Base-by-base conservation (phyloP, 2,797 vertebrate species). In the Orientallactaga sibirica region DNA sequence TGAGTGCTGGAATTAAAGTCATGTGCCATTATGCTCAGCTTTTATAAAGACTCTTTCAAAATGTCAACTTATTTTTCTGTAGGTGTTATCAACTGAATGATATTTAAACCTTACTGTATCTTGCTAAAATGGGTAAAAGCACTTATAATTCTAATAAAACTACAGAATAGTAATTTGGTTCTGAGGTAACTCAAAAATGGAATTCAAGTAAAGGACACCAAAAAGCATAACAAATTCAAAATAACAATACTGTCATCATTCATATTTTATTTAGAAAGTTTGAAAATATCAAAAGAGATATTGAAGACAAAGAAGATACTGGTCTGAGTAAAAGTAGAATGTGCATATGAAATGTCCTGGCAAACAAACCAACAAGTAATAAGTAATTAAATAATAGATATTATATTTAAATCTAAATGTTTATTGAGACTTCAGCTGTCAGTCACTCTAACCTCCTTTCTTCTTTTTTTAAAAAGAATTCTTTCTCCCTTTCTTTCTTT, bases 151-250 rank as follows among this genome's bases (percentile, higher is more conserved):
- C 58, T 76, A 82, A 7, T 91, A 71, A 87, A 92, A 87, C 91
- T 80, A 33, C 41, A 0, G 4, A 76, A 7, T 33, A 11, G 15
- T 74, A 79, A 88, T 91, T 95, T 76, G 92, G 19, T 92, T 76
- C 37, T 61, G 22, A 75, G 27, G 12, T 48, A 12, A 25, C 37
- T 74, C 18, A 64, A 37, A 43, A 48, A 81, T 37, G 33, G 11
- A 88, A 81, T 92, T 92, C 33, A 94, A 87, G 43, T 67, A 43
- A 55, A 68, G 88, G 33, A 76, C 68, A 7, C 2, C 6, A 48
- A 37, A 29, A 29, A 71, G 58, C 18, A 71, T 52, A 87, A 70
- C 68, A 80, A 68, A 1, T 18, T 90, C 41, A 37, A 9, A 88
- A 70, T 83, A 61, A 91, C 19, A 73, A 84, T 74, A n/a, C 27